A percentile compares a stretch with the other conserved stretches of the same genome.
These are phyloP conservation scores for Augochlorella aurata DNA, from an alignment of 2,888 invertebrate species.

Conservation along the genomic window DNA sequence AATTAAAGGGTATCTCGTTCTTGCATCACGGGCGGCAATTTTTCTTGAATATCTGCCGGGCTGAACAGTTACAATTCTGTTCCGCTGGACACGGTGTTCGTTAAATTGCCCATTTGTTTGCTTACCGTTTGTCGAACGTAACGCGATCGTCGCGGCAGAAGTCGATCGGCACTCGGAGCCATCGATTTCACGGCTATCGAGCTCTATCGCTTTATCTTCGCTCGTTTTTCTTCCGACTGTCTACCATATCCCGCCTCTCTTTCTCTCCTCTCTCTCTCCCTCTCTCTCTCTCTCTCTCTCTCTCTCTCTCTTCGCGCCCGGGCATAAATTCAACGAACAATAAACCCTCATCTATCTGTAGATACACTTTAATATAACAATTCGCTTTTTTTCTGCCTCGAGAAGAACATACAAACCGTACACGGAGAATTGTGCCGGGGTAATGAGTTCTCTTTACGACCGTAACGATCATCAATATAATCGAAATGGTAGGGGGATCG, in stretches of 20 bases:
- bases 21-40: not conserved
- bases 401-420: constrained; percentile 20
- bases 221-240: not conserved
- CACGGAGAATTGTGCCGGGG: constrained; percentile 34
- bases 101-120: constrained; percentile 35
- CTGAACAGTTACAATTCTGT: constrained; percentile 2
- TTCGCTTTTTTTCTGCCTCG: not conserved
- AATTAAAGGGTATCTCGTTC: constrained; percentile 22
- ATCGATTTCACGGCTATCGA: constrained; percentile 61
- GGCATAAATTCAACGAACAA: constrained; percentile 41
- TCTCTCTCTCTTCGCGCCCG: constrained; percentile 18
- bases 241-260: constrained; percentile 8
- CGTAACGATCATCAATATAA: constrained; percentile 47
- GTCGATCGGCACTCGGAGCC: constrained; percentile 25
- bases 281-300: constrained; percentile 19
- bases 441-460: constrained; percentile 62
- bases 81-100: constrained; percentile 6
- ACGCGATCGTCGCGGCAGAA: not conserved
- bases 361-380: constrained; percentile 26
- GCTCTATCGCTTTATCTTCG: constrained; percentile 45
- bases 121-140: constrained; percentile 21
- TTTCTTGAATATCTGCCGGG: not conserved
- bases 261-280: constrained; percentile 12
- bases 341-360: constrained; percentile 31
- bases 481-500: not conserved